A percentile compares a stretch with the other conserved stretches of the same genome.
Evolutionary conservation across 2,888 invertebrate genomes (phyloP).

Genomic region (Lampropteryx suffumata): DNA sequence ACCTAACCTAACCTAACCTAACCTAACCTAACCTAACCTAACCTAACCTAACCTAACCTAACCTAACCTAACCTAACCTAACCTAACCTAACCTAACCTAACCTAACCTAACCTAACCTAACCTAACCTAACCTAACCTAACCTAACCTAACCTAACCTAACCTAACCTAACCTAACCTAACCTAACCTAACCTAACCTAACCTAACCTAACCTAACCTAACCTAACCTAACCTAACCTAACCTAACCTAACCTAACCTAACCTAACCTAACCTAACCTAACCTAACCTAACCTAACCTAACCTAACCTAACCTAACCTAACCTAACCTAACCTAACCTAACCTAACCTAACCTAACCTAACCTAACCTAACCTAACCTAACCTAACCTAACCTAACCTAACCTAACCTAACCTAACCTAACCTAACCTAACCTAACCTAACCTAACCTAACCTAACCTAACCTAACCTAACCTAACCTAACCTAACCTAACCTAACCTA

Average conservation of each 20-base stretch:
- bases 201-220: constrained; percentile 27
- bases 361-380: too few relatives aligned
- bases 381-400: too few relatives aligned
- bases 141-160: constrained; percentile 10
- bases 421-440: too few relatives aligned
- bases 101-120: constrained; percentile 23
- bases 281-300: too few relatives aligned
- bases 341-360: too few relatives aligned
- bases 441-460: too few relatives aligned
- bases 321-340: too few relatives aligned
- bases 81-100: constrained; percentile 21
- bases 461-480: too few relatives aligned
- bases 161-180: constrained; percentile 3
- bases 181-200: constrained; percentile 29
- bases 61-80: constrained; percentile 15
- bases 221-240: constrained; percentile 28
- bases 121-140: constrained; percentile 22
- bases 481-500: too few relatives aligned
- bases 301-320: too few relatives aligned
- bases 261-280: constrained; percentile 27
- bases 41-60: constrained; percentile 18
- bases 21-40: constrained; percentile 19
- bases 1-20: constrained; percentile 20
- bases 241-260: constrained; percentile 27
- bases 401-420: too few relatives aligned